These are phyloP conservation scores for Aviceda subcristata DNA, from an alignment of 2,113 vertebrate genomes.

Conservation along the genomic window DNA sequence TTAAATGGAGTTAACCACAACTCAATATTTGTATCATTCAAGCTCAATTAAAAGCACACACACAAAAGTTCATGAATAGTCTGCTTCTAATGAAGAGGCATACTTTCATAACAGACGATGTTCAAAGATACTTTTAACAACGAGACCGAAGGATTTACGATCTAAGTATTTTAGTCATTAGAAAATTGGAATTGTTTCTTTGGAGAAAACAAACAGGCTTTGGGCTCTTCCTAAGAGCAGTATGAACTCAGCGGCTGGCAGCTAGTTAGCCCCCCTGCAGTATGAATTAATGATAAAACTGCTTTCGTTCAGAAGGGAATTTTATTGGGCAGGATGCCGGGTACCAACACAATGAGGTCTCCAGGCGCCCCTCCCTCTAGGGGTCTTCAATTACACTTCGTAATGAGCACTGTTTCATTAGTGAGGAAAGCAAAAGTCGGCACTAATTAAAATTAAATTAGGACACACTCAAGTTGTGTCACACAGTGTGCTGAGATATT, in stretches of 20 bases:
- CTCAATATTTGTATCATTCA: slow-evolving; percentile 42
- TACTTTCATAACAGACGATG: not conserved
- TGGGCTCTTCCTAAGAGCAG: slow-evolving; percentile 35
- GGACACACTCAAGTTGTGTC: slow-evolving; percentile 58
- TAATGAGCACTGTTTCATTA: slow-evolving; percentile 74
- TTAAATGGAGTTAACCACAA: not conserved
- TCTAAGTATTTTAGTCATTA: slow-evolving; percentile 38
- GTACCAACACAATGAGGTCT: slow-evolving; percentile 62
- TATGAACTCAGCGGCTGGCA: slow-evolving; percentile 36
- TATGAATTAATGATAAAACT: slow-evolving; percentile 67
- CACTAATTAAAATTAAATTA: slow-evolving; percentile 75
- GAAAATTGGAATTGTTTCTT: slow-evolving; percentile 41
- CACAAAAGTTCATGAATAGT: slow-evolving; percentile 23
- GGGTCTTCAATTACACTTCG: slow-evolving; percentile 71
- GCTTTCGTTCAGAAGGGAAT: slow-evolving; percentile 56
- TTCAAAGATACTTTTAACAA: slow-evolving; percentile 63
- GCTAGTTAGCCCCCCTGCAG: slow-evolving; percentile 25
- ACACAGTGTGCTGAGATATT: slow-evolving; percentile 50
- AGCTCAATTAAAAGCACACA: slow-evolving; percentile 45
- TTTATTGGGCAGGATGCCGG: slow-evolving; percentile 66
- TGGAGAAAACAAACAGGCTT: slow-evolving; percentile 48
- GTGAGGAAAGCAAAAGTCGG: slow-evolving; percentile 67
- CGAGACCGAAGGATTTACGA: slow-evolving; percentile 11
- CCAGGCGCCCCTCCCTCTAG: slow-evolving; percentile 65
- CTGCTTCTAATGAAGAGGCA: slow-evolving; percentile 46